Evolutionary conservation across 2,113 vertebrate genomes (phyloP).

Genomic region (Xenus cinereus): DNA sequence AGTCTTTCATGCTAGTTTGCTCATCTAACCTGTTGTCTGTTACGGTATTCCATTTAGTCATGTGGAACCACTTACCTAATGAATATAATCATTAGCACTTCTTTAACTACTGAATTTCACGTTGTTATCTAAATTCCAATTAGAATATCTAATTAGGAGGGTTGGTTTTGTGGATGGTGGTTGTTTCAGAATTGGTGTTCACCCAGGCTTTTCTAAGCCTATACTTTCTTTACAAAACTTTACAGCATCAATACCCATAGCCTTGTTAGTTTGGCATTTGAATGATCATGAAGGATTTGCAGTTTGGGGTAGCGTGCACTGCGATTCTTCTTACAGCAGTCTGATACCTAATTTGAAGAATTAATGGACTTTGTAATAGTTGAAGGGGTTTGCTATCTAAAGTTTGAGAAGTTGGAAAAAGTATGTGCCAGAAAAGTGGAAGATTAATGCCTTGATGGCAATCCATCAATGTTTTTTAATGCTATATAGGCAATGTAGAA

Average conservation of each 20-base stretch:
- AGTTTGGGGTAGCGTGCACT: background rate
- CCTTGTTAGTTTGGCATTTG: background rate
- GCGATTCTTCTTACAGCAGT: background rate
- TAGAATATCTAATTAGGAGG: background rate
- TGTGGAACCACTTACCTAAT: background rate
- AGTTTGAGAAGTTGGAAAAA: background rate
- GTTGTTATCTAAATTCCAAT: background rate
- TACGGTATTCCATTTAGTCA: background rate
- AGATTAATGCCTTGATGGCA: background rate
- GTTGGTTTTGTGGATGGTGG: background rate
- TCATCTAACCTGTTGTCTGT: background rate
- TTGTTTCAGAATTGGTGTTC: background rate
- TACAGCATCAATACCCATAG: background rate
- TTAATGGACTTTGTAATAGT: background rate
- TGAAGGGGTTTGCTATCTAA: background rate
- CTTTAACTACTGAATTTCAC: background rate
- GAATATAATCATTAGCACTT: background rate
- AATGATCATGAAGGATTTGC: background rate
- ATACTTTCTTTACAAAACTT: background rate
- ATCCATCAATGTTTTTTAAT: background rate
- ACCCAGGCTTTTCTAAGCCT: background rate
- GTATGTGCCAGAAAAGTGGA: background rate
- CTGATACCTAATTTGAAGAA: background rate
- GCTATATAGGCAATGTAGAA: background rate
- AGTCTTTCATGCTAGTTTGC: background rate